Conservation (phyloP, 2,113 vertebrate genomes). For the Cisticola juncidis region DNA sequence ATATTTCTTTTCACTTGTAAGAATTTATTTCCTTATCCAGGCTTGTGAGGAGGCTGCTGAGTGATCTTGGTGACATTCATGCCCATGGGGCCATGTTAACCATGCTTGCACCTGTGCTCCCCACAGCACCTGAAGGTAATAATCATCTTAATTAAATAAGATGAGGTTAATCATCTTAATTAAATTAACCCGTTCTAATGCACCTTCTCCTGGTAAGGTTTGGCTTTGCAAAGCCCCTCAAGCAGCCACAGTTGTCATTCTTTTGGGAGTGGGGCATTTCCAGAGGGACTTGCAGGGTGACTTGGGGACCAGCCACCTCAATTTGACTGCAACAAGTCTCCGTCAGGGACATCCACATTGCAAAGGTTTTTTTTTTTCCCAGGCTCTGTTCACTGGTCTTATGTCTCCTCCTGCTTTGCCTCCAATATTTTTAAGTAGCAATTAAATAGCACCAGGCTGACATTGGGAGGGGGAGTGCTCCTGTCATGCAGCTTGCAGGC, state of each 20-base stretch:
- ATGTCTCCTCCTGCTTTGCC: fast-evolving
- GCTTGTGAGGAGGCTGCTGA: background rate
- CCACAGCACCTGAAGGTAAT: background rate
- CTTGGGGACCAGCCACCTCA: fast-evolving
- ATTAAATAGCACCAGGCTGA: background rate
- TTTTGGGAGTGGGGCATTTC: fast-evolving
- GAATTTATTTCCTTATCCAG: background rate
- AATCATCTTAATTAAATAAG: background rate
- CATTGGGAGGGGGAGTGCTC: fast-evolving
- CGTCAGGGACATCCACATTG: background rate
- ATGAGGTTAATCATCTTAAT: background rate
- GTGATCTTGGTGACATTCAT: fast-evolving
- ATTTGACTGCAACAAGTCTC: fast-evolving
- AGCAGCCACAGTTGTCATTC: fast-evolving
- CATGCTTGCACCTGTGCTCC: background rate
- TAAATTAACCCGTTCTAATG: background rate
- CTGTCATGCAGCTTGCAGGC: fast-evolving
- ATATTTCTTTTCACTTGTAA: background rate
- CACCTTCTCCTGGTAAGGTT: fast-evolving
- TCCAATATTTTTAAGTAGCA: background rate
- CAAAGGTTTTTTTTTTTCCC: fast-evolving
- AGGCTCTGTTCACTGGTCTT: background rate
- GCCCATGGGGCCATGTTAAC: fast-evolving
- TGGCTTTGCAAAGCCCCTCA: fast-evolving
- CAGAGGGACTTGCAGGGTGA: fast-evolving